Percentiles rank a stretch among this genome's conserved stretches.
Evolutionary conservation across 2,888 invertebrate species (phyloP).

Genomic region (Apotomis betuletana): DNA sequence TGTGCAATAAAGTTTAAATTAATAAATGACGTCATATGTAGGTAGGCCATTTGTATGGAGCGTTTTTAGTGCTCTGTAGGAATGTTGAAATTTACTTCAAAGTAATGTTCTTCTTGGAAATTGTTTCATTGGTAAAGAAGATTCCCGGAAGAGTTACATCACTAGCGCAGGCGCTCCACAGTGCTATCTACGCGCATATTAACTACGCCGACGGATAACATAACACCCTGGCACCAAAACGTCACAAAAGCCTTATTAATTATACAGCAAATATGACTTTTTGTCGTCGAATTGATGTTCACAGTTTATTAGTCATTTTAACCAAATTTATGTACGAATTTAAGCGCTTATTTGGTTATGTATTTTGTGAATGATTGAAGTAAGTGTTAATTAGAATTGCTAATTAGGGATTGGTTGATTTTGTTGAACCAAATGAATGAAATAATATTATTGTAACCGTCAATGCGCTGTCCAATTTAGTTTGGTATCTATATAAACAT

Average conservation of each 20-base stretch:
- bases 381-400: conserved; percentile 1
- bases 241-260: neutral
- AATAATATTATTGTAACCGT: neutral
- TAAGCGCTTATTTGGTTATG: neutral
- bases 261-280: neutral
- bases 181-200: conserved; percentile 10
- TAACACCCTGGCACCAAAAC: neutral
- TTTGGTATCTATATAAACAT: no score
- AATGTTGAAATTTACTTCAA: no score
- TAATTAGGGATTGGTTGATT: neutral
- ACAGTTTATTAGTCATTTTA: conserved; percentile 11
- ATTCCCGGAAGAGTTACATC: neutral
- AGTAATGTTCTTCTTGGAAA: no score
- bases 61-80: no score
- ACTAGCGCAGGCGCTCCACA: neutral
- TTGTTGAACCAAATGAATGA: neutral
- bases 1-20: no score
- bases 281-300: neutral
- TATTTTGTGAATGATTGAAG: neutral
- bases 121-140: neutral
- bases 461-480: neutral
- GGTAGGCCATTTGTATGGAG: no score
- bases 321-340: neutral
- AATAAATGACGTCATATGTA: no score
- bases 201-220: conserved; percentile 9